phyloP scores from a whole-genome alignment of 2,888 invertebrate genomes.

The Hoplodrina blanda region DNA sequence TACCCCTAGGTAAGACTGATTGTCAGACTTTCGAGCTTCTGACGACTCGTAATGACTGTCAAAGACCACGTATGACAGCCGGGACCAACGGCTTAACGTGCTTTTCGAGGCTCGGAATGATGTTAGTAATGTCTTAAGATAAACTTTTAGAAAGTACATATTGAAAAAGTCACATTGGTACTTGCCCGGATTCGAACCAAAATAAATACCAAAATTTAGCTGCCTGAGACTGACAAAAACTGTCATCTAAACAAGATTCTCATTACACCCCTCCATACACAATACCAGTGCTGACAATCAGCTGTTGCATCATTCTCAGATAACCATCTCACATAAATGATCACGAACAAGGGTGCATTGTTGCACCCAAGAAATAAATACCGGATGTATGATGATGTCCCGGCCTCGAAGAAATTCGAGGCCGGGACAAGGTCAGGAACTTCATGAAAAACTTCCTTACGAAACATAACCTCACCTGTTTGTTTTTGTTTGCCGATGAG shows the following conservation, averaged over 20 bases:
- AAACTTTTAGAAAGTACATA: too few relatives aligned
- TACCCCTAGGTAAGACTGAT: too few relatives aligned
- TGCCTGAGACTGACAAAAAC: neutral
- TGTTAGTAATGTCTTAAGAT: too few relatives aligned
- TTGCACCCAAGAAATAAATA: neutral
- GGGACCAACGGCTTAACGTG: too few relatives aligned
- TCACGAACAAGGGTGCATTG: too few relatives aligned
- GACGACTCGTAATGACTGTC: too few relatives aligned
- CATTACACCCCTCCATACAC: neutral
- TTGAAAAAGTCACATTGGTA: too few relatives aligned
- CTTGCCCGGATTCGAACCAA: too few relatives aligned
- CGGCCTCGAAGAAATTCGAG: too few relatives aligned
- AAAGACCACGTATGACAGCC: too few relatives aligned
- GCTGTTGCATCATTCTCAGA: constrained; percentile 49
- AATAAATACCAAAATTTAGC: neutral
- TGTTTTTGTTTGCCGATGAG: constrained; percentile 71
- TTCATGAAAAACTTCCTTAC: constrained; percentile 55
- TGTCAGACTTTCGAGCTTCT: too few relatives aligned
- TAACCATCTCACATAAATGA: neutral
- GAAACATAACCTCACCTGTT: constrained; percentile 78
- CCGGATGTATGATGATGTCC: neutral
- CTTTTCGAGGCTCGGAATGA: too few relatives aligned
- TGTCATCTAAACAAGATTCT: neutral
- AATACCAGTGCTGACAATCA: constrained; percentile 26
- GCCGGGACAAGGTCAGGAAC: neutral